Percentiles rank a stretch among this genome's conserved stretches.
phyloP scores from a whole-genome alignment of 2,113 vertebrate genomes.

The Rhineura floridana region DNA sequence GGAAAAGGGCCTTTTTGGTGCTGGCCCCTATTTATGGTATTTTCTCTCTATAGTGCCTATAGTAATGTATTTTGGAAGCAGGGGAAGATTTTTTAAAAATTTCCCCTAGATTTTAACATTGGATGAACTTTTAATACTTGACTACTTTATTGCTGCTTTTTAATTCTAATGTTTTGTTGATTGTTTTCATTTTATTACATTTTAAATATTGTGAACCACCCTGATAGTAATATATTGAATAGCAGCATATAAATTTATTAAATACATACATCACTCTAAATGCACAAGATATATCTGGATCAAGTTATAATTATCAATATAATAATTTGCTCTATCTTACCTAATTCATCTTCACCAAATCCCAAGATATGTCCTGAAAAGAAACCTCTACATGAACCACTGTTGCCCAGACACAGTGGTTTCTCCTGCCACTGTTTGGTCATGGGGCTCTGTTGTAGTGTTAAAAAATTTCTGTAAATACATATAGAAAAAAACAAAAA shows the following conservation, averaged over 20 bases:
- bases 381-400: constrained; percentile 86
- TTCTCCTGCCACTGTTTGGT: constrained; percentile 94
- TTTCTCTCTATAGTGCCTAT: background rate
- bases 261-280: background rate
- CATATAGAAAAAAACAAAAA: constrained; percentile 65
- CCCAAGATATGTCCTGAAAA: constrained; percentile 92
- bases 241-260: too few relatives aligned
- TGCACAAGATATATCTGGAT: background rate
- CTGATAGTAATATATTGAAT: background rate
- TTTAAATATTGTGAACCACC: background rate
- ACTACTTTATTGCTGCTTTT: background rate
- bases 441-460: constrained; percentile 87
- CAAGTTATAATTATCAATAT: background rate
- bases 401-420: constrained; percentile 89
- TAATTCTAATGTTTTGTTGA: background rate
- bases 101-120: background rate
- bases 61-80: background rate
- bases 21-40: background rate
- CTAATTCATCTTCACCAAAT: constrained; percentile 97
- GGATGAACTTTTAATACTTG: background rate
- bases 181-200: background rate
- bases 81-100: background rate
- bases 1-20: background rate
- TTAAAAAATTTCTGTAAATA: constrained; percentile 90
- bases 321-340: constrained; percentile 68